These are phyloP conservation scores for Anaspis maculata DNA, from an alignment of 2,888 invertebrate genomes.

Conservation along the genomic window DNA sequence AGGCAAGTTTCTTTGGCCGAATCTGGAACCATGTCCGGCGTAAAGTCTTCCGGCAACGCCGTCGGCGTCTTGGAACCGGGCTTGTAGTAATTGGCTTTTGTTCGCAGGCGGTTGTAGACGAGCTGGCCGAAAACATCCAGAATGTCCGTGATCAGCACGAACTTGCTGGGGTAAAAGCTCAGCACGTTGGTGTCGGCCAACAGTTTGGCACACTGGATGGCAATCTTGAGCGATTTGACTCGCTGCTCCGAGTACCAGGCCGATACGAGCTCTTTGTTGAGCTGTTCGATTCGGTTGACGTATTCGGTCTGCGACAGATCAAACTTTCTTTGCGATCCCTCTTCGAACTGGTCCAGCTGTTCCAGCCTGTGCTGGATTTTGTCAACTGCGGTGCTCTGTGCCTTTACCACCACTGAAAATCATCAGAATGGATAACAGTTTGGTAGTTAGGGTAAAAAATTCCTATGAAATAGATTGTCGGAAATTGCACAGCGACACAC, in stretches of 20 bases:
- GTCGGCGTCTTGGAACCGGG: constrained; percentile 17
- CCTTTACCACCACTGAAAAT: constrained; percentile 66
- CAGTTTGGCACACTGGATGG: constrained; percentile 93
- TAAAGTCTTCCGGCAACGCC: constrained; percentile 58
- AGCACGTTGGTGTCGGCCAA: constrained; percentile 82
- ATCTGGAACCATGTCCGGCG: constrained; percentile 72
- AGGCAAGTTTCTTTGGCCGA: constrained; percentile 91
- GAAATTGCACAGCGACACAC: too few species aligned
- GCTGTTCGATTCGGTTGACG: constrained; percentile 75
- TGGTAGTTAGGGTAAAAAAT: too few species aligned
- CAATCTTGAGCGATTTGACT: constrained; percentile 92
- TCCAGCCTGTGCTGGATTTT: constrained; percentile 86
- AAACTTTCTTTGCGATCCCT: constrained; percentile 75
- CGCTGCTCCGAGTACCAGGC: constrained; percentile 94
- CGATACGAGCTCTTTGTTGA: constrained; percentile 82
- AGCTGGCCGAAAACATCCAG: constrained; percentile 89
- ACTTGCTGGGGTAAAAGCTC: constrained; percentile 97
- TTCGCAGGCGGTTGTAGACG: constrained; percentile 74
- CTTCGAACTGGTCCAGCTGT: constrained; percentile 92
- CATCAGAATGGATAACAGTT: constrained; percentile 7
- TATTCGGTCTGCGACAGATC: constrained; percentile 77
- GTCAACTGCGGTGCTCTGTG: constrained; percentile 73
- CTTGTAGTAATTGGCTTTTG: constrained; percentile 57
- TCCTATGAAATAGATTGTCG: too few species aligned
- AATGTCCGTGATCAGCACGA: constrained; percentile 92